Percentiles rank a stretch among this genome's conserved stretches.
These are phyloP conservation scores for Sebastes schlegelii DNA, from an alignment of 2,113 vertebrate species.

Conservation along the genomic window DNA sequence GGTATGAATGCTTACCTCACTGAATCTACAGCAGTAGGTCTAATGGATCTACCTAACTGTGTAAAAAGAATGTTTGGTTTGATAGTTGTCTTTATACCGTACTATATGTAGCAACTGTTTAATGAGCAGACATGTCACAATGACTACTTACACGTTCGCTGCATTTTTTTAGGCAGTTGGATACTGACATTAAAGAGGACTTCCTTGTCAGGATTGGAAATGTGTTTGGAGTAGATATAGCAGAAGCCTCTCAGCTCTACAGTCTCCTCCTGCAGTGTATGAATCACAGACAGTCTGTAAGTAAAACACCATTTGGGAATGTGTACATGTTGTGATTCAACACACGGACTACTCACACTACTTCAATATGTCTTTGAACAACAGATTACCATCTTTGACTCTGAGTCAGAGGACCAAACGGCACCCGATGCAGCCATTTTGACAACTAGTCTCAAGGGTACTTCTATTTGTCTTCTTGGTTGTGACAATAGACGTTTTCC, in stretches of 20 bases:
- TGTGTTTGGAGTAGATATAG: slow-evolving; percentile 86
- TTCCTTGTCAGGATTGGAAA: slow-evolving; percentile 88
- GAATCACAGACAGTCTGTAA: slow-evolving; percentile 90
- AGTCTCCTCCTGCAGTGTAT: slow-evolving; percentile 91
- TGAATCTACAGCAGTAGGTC: neutral
- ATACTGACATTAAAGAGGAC: slow-evolving; percentile 87
- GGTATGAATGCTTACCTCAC: slow-evolving; percentile 76
- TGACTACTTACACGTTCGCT: neutral
- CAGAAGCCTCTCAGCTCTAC: slow-evolving; percentile 86
- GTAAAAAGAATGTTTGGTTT: neutral
- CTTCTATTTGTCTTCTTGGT: slow-evolving; percentile 5
- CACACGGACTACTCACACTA: neutral
- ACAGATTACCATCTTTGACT: slow-evolving; percentile 96
- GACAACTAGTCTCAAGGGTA: slow-evolving; percentile 92
- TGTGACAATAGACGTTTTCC: slow-evolving; percentile 8
- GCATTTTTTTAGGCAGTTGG: slow-evolving; percentile 81
- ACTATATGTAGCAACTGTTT: neutral
- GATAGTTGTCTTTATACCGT: neutral
- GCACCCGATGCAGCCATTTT: slow-evolving; percentile 92
- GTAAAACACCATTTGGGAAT: slow-evolving; percentile 68
- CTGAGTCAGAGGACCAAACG: slow-evolving; percentile 92
- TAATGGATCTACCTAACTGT: neutral
- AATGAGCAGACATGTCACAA: neutral
- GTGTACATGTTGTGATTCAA: slow-evolving; percentile 5
- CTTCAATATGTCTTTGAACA: slow-evolving; percentile 37